Conservation (phyloP, 2,113 vertebrate species). For the Caretta caretta region DNA sequence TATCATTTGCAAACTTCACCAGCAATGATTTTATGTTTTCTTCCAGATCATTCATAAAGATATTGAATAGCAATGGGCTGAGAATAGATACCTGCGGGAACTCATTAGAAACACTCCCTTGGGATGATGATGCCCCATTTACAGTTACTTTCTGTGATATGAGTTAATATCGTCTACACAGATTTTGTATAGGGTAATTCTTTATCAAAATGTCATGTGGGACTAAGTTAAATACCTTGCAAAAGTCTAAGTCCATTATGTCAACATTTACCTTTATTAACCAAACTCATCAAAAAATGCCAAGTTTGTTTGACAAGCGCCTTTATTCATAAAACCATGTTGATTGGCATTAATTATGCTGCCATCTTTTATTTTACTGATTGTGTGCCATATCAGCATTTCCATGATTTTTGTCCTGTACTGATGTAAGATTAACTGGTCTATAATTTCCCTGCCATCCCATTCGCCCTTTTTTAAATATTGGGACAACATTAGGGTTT, state of each 20-base stretch:
- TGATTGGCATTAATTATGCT: neutral
- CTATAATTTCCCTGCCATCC: neutral
- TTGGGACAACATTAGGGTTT: neutral
- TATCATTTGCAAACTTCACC: no score
- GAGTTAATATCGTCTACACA: no score
- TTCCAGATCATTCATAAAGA: no score
- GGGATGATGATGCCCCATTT: no score
- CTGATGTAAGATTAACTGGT: neutral
- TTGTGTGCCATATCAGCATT: neutral
- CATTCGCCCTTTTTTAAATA: neutral
- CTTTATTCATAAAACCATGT: neutral
- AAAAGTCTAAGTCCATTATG: neutral
- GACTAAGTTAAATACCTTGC: no score
- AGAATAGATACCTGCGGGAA: no score
- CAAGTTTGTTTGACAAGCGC: neutral
- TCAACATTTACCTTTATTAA: neutral
- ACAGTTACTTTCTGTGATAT: no score
- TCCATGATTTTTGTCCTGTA: neutral
- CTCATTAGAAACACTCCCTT: no score
- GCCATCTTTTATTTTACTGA: neutral
- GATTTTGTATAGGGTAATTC: no score
- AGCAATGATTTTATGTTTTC: no score
- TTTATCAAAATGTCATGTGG: no score
- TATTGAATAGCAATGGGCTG: no score
- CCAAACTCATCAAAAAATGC: neutral